These are phyloP conservation scores for Cyclopterus lumpus DNA, from an alignment of 2,797 vertebrate genomes.

Conservation along the genomic window DNA sequence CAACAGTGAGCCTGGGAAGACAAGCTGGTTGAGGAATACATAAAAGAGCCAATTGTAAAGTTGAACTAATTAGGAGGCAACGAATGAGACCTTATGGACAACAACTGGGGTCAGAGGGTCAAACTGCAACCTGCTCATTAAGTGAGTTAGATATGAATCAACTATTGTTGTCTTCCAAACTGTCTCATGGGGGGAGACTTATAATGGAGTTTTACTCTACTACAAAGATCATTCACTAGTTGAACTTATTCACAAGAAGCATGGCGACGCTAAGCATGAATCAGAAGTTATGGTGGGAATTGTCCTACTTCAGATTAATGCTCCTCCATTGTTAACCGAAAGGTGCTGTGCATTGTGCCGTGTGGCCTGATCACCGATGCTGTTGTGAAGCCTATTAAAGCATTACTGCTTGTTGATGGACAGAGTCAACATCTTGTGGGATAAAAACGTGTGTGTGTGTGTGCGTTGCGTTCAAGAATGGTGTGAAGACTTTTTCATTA, in stretches of 20 bases:
- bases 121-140: conserved; percentile 44
- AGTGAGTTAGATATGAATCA: conserved; percentile 50
- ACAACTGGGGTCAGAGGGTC: conserved; percentile 53
- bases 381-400: neutral
- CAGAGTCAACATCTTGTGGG: neutral
- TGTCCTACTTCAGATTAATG: too few relatives aligned
- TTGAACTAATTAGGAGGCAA: conserved; percentile 59
- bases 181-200: neutral
- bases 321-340: neutral
- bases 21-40: conserved; percentile 1
- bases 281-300: too few relatives aligned
- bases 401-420: neutral
- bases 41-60: conserved; percentile 67
- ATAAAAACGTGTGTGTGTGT: neutral
- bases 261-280: neutral
- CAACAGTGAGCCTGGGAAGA: conserved; percentile 40
- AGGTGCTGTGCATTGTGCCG: neutral
- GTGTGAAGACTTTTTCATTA: neutral
- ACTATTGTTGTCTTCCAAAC: conserved; percentile 51
- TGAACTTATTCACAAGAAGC: neutral
- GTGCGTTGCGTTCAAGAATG: neutral
- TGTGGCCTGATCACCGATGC: neutral
- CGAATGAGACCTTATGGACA: conserved; percentile 46
- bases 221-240: neutral
- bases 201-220: conserved; percentile 1